Conservation (phyloP, 2,888 invertebrate genomes). For the Xestoiulus laeticollis region DNA sequence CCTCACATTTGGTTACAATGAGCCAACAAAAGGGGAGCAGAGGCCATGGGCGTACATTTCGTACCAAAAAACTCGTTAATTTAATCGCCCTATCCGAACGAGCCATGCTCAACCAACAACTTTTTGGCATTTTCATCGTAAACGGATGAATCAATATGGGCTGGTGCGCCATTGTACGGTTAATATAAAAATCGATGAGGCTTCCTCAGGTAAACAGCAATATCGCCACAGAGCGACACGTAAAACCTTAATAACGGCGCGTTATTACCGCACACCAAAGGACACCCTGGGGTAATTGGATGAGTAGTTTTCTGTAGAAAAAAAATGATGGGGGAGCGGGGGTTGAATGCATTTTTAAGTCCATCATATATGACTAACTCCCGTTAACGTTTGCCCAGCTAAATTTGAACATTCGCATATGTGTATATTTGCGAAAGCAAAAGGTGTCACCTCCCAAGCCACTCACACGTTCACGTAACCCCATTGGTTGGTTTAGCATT, state of each 20-base stretch:
- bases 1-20: background rate
- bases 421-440: background rate
- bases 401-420: no score
- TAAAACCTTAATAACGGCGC: background rate
- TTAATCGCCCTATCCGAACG: background rate
- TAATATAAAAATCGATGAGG: conserved; percentile 23
- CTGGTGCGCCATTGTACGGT: conserved; percentile 7
- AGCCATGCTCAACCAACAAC: background rate
- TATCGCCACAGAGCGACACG: background rate
- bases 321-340: background rate
- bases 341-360: background rate
- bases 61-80: background rate
- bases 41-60: background rate
- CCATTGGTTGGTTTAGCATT: no score
- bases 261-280: background rate
- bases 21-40: background rate
- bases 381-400: background rate
- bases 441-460: background rate
- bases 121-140: conserved; percentile 15
- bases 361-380: background rate
- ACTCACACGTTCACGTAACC: background rate
- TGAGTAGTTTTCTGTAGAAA: background rate
- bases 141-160: conserved; percentile 13
- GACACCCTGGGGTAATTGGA: conserved; percentile 19
- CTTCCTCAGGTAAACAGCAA: conserved; percentile 29